Conservation (phyloP, 2,113 vertebrate genomes). For the Rattus norvegicus region GRCr8 NC_086029.1:69077001-69077500, state of each 20-base stretch:
- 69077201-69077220: background rate
- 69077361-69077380: background rate
- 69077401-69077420: background rate
- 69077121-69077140: conserved; percentile 15
- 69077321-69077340: background rate
- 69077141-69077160: conserved; percentile 54
- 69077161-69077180: conserved; percentile 41
- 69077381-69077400: background rate
- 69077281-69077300: background rate
- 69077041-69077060: conserved; percentile 34
- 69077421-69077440: background rate
- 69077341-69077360: background rate
- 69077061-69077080: conserved; percentile 55
- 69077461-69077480: background rate
- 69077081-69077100: background rate
- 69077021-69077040: conserved; percentile 46
- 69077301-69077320: conserved; percentile 28
- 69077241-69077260: background rate
- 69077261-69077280: background rate
- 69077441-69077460: background rate
- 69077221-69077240: background rate
- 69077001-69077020: conserved; percentile 48
- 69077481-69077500: background rate
- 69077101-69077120: background rate
- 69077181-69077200: background rate